These are phyloP conservation scores for Hiodon tergisus DNA, from an alignment of 2,113 vertebrate species.

Conservation along the genomic window DNA sequence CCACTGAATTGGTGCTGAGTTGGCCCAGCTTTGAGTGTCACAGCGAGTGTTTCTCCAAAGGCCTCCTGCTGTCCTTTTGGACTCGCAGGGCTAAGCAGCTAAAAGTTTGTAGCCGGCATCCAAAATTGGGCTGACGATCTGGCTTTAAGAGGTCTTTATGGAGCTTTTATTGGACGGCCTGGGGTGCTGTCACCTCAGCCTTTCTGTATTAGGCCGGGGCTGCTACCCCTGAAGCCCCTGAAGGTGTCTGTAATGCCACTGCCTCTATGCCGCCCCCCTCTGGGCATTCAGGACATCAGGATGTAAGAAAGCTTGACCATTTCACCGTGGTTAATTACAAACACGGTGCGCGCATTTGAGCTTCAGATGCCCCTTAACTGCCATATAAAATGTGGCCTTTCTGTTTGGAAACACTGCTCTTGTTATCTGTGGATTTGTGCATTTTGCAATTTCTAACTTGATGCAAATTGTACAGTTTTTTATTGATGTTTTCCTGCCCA, in stretches of 20 bases:
- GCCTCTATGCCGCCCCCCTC: neutral
- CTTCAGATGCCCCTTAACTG: no score
- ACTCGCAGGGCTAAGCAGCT: neutral
- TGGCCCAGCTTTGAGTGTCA: neutral
- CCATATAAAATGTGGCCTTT: neutral
- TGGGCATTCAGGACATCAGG: neutral
- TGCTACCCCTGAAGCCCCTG: neutral
- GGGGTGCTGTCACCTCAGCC: neutral
- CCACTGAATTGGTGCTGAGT: neutral
- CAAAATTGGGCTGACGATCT: neutral
- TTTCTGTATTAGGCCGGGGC: neutral
- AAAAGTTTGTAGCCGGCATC: neutral
- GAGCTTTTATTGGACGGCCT: neutral
- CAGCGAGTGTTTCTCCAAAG: slow-evolving; percentile 8
- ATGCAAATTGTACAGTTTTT: no score
- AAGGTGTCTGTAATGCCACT: neutral
- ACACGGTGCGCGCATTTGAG: neutral
- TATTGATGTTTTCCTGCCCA: no score
- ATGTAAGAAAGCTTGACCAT: neutral
- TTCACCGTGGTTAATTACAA: slow-evolving; percentile 12
- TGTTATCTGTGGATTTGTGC: neutral
- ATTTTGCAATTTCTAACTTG: no score
- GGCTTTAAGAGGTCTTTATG: neutral
- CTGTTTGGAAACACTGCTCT: neutral
- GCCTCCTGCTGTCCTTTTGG: neutral